phyloP scores from a whole-genome alignment of 2,888 invertebrate genomes.

The Sabatieria punctata region DNA sequence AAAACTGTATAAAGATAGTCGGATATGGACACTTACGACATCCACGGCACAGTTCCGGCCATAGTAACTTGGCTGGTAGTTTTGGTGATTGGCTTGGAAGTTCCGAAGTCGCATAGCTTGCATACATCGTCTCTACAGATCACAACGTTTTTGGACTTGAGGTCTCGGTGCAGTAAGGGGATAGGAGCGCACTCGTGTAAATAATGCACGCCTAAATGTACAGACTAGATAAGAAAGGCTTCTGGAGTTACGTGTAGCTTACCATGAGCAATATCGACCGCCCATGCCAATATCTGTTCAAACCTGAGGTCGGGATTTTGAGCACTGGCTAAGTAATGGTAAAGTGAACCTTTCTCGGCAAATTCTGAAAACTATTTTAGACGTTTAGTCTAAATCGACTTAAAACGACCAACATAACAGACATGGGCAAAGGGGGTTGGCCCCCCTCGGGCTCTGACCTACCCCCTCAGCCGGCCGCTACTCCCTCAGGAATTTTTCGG shows the following conservation, averaged over 20 bases:
- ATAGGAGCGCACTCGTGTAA: background rate
- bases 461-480: too few species aligned
- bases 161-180: constrained; percentile 31
- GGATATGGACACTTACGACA: constrained; percentile 16
- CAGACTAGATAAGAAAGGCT: too few species aligned
- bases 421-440: too few species aligned
- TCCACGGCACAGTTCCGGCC: constrained; percentile 37
- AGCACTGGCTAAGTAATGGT: constrained; percentile 27
- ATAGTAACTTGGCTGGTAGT: constrained; percentile 34
- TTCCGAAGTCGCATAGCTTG: constrained; percentile 38
- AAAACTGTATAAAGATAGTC: background rate
- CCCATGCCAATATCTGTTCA: constrained; percentile 31
- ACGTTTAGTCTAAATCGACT: too few species aligned
- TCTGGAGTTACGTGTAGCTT: too few species aligned
- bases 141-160: constrained; percentile 34
- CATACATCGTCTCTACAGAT: constrained; percentile 11
- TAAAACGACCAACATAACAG: too few species aligned
- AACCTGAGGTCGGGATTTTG: constrained; percentile 21
- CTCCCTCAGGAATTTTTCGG: too few species aligned
- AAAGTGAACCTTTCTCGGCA: constrained; percentile 31
- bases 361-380: constrained; percentile 23
- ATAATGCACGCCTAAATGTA: constrained; percentile 15
- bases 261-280: constrained; percentile 21
- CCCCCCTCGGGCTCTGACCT: too few species aligned
- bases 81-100: constrained; percentile 30